These are phyloP conservation scores for Protomyctophum bolini DNA, from an alignment of 2,113 vertebrate genomes.

Conservation along the genomic window DNA sequence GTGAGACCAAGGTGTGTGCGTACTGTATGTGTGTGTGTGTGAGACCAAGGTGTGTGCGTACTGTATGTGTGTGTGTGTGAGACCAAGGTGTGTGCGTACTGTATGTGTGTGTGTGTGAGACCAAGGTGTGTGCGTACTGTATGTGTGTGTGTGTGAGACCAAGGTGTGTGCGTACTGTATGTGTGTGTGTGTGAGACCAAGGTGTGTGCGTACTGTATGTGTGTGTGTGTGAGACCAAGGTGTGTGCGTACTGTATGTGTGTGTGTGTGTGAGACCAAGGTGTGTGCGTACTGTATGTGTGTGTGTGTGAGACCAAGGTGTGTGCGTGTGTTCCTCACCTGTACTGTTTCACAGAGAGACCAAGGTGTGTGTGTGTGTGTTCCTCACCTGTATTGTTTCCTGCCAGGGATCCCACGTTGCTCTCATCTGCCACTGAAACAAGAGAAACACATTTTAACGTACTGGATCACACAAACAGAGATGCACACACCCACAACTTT, in stretches of 20 bases:
- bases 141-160: conserved; percentile 23
- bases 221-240: background rate
- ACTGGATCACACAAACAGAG: conserved; percentile 11
- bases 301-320: conserved; percentile 37
- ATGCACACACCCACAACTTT: background rate
- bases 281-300: too few species aligned
- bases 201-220: conserved; percentile 31
- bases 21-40: too few species aligned
- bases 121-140: conserved; percentile 41
- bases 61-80: too few species aligned
- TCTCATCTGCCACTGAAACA: conserved; percentile 69
- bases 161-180: conserved; percentile 39
- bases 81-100: conserved; percentile 40
- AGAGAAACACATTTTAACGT: conserved; percentile 24
- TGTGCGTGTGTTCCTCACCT: conserved; percentile 46
- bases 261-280: background rate
- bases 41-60: conserved; percentile 42
- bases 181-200: conserved; percentile 29
- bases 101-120: conserved; percentile 15
- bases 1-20: conserved; percentile 38
- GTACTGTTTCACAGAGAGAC: conserved; percentile 30
- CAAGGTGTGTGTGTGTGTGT: conserved; percentile 5
- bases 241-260: too few species aligned
- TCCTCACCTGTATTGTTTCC: conserved; percentile 53
- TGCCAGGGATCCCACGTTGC: conserved; percentile 48